Percentiles rank a stretch among this genome's conserved stretches.
Evolutionary conservation across 2,888 invertebrate genomes (phyloP).

Genomic region (Nudaria mundana): DNA sequence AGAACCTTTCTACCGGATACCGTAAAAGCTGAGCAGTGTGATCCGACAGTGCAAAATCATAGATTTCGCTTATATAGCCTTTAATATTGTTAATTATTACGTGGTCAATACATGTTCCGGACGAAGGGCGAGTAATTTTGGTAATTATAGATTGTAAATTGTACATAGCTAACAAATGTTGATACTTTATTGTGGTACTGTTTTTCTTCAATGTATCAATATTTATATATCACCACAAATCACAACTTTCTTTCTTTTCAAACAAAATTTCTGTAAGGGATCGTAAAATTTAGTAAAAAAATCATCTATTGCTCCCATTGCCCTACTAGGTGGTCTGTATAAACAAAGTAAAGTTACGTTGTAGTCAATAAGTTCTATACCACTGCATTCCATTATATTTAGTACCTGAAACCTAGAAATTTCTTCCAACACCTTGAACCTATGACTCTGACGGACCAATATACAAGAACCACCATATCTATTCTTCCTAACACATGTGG

Average conservation of each 20-base stretch:
- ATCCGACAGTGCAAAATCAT: not conserved
- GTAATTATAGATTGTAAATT: not conserved
- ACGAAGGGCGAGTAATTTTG: not conserved
- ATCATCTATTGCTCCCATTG: not conserved
- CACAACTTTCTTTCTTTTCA: not conserved
- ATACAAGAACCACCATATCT: not conserved
- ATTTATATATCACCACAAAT: not conserved
- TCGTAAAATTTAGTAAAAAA: not conserved
- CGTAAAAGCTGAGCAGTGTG: not conserved
- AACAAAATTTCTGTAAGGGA: not conserved
- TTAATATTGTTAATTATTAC: not conserved
- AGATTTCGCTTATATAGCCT: not conserved
- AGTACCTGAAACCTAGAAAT: not conserved
- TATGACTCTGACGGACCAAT: not conserved
- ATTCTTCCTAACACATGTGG: not conserved
- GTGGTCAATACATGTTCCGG: not conserved
- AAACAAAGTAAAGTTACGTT: not conserved
- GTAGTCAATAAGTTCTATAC: not conserved
- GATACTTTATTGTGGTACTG: not conserved
- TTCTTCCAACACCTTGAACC: not conserved
- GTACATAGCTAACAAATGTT: not conserved
- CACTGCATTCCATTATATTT: not conserved
- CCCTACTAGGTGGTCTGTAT: not conserved
- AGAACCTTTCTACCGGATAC: not conserved
- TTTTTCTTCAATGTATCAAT: not conserved